These are phyloP conservation scores for Acanthacorydalis orientalis DNA, from an alignment of 2,888 invertebrate genomes.

Conservation along the genomic window DNA sequence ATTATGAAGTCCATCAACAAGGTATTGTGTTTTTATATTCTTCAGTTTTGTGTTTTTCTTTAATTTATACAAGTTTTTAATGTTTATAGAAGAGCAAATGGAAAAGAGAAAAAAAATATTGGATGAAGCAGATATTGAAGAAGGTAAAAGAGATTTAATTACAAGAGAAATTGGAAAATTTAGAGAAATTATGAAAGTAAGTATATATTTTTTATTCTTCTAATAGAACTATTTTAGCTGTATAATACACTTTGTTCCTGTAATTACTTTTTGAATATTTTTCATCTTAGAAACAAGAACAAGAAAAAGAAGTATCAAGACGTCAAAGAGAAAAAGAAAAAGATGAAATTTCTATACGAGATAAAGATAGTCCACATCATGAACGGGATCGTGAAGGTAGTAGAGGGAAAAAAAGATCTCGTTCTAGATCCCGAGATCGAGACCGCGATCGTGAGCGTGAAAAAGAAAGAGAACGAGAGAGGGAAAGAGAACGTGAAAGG, in stretches of 20 bases:
- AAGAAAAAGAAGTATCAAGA: constrained; percentile 48
- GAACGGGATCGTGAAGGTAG: constrained; percentile 10
- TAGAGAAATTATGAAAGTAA: constrained; percentile 92
- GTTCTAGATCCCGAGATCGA: constrained; percentile 16
- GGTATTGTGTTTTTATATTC: too few relatives aligned
- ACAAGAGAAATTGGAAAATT: constrained; percentile 96
- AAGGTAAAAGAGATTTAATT: constrained; percentile 90
- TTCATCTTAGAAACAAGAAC: constrained; percentile 52
- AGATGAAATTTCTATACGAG: constrained; percentile 13
- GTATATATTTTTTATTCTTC: too few relatives aligned
- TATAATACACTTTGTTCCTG: too few relatives aligned
- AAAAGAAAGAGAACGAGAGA: constrained; percentile 26
- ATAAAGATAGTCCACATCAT: constrained; percentile 3
- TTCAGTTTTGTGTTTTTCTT: too few relatives aligned
- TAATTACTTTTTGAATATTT: not conserved
- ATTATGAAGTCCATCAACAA: constrained; percentile 46
- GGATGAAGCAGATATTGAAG: constrained; percentile 82
- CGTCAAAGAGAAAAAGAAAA: constrained; percentile 24
- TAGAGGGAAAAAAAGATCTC: constrained; percentile 15
- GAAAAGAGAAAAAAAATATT: constrained; percentile 48
- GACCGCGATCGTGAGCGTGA: constrained; percentile 22
- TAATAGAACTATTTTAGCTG: too few relatives aligned
- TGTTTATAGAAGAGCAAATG: constrained; percentile 42
- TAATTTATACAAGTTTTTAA: not conserved
- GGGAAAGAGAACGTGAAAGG: constrained; percentile 26